Evolutionary conservation across 1,140 invertebrate genomes (phyloP), one percentile per base, ranked within the genome.

Genomic region (Diachasma alloeum): DNA sequence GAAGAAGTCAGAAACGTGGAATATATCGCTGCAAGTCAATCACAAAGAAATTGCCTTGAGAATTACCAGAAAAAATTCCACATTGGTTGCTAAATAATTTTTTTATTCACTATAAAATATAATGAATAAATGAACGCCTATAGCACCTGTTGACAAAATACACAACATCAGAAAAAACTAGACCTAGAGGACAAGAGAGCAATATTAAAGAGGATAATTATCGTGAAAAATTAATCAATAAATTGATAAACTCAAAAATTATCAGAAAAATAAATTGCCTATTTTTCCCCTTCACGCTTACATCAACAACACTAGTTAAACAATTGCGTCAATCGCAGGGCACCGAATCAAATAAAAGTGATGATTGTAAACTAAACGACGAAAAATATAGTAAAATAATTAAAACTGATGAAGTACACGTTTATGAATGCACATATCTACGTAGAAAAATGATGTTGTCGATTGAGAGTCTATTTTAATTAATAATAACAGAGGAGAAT

Each of bases 391-490:
- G 24, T 68, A 4, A n/a, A 67, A 36, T n/a, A 74, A 53, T n/a
- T 68, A 22, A 73, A 46, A 42, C 42, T 42, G 39, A 31, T 70
- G 53, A 46, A 80, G 77, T 80, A 81, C 77, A 80, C 81, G 75
- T 81, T 76, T 82, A 75, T 39, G 79, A 76, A 80, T 75, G 78
- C 74, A 82, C 78, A 85, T 84, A 83, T 81, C 82, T 79, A 81
- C 81, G 78, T 10, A 68, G 24, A 75, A 31, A n/a, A 44, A 48
- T 71, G 81, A 77, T 78, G 82, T 85, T 84, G 80, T 83, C 63
- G 73, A 85, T 85, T 84, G 76, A 85, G 79, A 85, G 82, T 85
- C 84, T 85, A 85, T 85, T 84, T 85, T 85, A 77, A 44, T 81
- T 44, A 79, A 53, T 39, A 79, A 53, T 24, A 79, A 46, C 31